phyloP scores from a whole-genome alignment of 2,113 vertebrate species.

The Panurus biarmicus region DNA sequence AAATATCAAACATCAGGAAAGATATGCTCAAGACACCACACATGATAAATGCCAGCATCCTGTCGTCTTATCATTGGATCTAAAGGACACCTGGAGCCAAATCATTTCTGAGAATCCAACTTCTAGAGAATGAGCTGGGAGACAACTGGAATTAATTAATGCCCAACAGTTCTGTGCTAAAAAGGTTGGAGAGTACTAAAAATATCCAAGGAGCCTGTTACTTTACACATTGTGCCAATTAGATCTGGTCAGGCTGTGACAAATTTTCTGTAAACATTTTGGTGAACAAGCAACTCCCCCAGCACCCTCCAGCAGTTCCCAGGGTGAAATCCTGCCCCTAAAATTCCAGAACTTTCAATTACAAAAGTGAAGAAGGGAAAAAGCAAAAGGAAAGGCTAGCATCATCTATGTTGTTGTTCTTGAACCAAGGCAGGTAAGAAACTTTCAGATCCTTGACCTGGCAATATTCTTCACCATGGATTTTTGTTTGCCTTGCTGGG shows the following conservation, averaged over 20 bases:
- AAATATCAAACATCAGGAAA: neutral
- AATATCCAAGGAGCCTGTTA: neutral
- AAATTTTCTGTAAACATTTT: conserved; percentile 9
- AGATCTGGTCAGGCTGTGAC: neutral
- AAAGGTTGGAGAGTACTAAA: neutral
- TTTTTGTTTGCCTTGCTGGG: neutral
- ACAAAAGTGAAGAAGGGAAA: neutral
- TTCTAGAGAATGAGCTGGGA: neutral
- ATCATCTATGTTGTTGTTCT: neutral
- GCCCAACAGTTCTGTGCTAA: neutral
- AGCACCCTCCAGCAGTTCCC: neutral
- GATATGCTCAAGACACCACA: neutral
- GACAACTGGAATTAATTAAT: conserved; percentile 6
- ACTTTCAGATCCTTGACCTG: neutral
- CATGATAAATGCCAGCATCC: neutral
- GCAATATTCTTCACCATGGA: neutral
- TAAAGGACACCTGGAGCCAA: neutral
- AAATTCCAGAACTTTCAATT: neutral
- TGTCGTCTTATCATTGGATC: neutral
- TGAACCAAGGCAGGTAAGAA: neutral
- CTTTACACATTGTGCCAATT: neutral
- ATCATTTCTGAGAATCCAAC: neutral
- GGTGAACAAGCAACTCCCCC: neutral
- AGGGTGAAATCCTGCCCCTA: neutral
- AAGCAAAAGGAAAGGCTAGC: neutral